phyloP scores from a whole-genome alignment of 2,797 vertebrate genomes.

The Pelobates cultripes region DNA sequence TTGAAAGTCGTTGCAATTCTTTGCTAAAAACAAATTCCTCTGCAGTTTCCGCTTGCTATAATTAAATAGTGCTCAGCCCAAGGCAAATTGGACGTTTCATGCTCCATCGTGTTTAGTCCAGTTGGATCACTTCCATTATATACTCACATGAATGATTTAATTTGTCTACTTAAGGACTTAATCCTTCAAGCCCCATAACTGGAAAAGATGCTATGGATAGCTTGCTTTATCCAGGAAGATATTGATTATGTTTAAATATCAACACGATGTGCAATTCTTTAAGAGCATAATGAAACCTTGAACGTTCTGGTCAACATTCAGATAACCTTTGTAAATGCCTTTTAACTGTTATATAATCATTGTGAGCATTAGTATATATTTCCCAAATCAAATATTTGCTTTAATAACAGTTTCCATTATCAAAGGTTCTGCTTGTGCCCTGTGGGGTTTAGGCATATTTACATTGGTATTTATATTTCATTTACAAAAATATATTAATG shows the following conservation, averaged over 20 bases:
- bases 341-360: background rate
- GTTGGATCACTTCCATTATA: background rate
- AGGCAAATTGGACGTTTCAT: background rate
- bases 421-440: too few relatives aligned
- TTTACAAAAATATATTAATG: too few relatives aligned
- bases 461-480: too few relatives aligned
- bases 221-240: background rate
- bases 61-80: background rate
- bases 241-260: slow-evolving; percentile 8
- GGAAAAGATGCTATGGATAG: background rate
- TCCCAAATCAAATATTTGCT: background rate
- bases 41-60: background rate
- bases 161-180: background rate
- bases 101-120: background rate
- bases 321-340: background rate
- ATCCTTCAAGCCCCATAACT: background rate
- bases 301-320: slow-evolving; percentile 1
- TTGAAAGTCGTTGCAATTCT: background rate
- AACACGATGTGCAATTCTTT: background rate
- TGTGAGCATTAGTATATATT: background rate
- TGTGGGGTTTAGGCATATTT: too few relatives aligned
- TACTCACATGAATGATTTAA: background rate
- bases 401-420: too few relatives aligned
- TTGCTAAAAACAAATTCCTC: background rate
- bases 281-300: background rate